Evolutionary conservation across 2,888 invertebrate species (phyloP).

Genomic region (Hypsopygia costalis): DNA sequence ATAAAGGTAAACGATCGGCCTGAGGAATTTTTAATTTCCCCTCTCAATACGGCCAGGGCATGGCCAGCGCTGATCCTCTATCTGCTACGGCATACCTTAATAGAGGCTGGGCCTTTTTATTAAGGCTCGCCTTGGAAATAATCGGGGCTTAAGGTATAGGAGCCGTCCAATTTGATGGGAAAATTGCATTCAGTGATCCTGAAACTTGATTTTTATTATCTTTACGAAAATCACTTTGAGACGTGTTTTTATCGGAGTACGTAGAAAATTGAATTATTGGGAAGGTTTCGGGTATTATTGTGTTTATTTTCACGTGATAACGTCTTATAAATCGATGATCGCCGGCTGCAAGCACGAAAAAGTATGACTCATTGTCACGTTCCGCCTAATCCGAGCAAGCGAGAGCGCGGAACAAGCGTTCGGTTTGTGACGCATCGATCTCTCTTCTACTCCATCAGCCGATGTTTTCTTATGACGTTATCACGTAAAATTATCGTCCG

Average conservation of each 20-base stretch:
- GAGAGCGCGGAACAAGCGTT: too few species aligned
- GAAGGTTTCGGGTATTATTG: too few species aligned
- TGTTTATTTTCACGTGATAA: too few species aligned
- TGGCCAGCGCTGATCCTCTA: slow-evolving; percentile 5
- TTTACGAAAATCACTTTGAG: slow-evolving; percentile 3
- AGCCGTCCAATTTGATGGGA: slow-evolving; percentile 16
- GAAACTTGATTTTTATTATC: slow-evolving; percentile 20
- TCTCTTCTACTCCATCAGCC: too few species aligned
- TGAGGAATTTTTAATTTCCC: slow-evolving; percentile 17
- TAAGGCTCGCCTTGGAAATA: slow-evolving; percentile 12
- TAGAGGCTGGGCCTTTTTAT: slow-evolving; percentile 7
- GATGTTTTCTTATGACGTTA: too few species aligned
- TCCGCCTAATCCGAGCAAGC: too few species aligned
- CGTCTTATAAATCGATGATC: too few species aligned
- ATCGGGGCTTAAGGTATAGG: slow-evolving; percentile 16
- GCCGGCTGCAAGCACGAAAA: too few species aligned
- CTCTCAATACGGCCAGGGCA: slow-evolving; percentile 10
- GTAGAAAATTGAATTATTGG: not conserved
- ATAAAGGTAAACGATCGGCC: too few species aligned
- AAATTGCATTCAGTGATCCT: slow-evolving; percentile 17
- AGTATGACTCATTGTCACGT: too few species aligned
- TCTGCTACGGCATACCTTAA: slow-evolving; percentile 3
- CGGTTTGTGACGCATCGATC: too few species aligned
- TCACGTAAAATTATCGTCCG: too few species aligned
- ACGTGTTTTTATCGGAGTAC: not conserved